Evolutionary conservation across 2,888 invertebrate genomes (phyloP), one percentile per base, ranked within the genome.

Genomic region (Tupiocoris notatus): DNA sequence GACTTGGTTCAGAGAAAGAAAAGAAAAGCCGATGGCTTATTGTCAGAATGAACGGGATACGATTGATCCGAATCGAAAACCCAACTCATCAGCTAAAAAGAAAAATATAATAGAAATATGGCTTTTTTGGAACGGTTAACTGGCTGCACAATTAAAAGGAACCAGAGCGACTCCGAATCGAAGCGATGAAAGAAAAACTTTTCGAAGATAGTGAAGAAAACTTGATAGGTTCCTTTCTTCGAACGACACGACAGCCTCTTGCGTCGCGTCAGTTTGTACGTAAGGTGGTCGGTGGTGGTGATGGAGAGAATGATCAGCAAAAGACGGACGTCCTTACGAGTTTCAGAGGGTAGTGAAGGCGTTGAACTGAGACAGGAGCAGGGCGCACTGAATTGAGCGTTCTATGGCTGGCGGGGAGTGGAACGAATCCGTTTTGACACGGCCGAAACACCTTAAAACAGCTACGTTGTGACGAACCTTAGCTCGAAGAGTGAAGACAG

Each of bases 381-480:
- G 39, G 39, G 39, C 3, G 39, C 39, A 39, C 39, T 7, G 39
- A 39, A 39, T 39, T 39, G 39, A 39, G 39, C 39, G 39, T 39
- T 39, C 39, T 3, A 39, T 3, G 39, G 39, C 39, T 39, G 56
- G 21, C 66, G 54, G 56, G 66, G 66, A 66, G 66, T 66, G 56
- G 39, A 54, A 66, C 66, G 66, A 66, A 66, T 66, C 22, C 66
- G 21, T 66, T 64, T 66, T 66, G 66, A 66, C 66, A 66, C 66
- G 66, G 39, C 66, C 56, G 66, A 54, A 21, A 66, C 66, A 25
- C 54, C 65, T 22, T 22, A 65, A 66, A 66, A 25, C 66, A 66
- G 66, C 66, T 66, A 66, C 66, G 66, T 56, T 66, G 66, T 54
- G 39, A 18, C 66, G 39, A 39, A 39, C 39, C 39, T 12, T 7